Base-by-base conservation (phyloP, 2,888 invertebrate genomes). In the Pheosia gnoma region DNA sequence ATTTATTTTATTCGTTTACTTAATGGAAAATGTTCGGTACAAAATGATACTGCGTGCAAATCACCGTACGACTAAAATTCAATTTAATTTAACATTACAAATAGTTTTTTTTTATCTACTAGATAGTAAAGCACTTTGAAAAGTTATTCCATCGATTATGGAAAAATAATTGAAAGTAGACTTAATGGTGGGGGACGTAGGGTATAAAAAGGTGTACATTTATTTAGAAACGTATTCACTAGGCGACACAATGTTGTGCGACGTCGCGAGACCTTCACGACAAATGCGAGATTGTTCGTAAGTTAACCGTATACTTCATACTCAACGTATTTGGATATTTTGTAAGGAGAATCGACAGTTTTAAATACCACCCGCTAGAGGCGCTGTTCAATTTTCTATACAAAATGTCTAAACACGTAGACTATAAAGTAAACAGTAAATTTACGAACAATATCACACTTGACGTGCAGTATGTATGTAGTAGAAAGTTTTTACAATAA, bases 71-170 rank as follows among this genome's bases (percentile, higher is more conserved):
- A 83, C 89, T 91, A 91, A 81, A 88, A 79, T 87, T 87, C 86
- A 71, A 82, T 88, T 87, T 83, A 87, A 66, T 86, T 83, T 88
- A 91, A 91, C 86, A 89, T 91, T 93, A 92, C 88, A 89, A 89
- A 89, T 91, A 91, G 86, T 86, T 87, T 85, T 84, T 83, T 82
- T 78, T 86, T 90, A 91, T 86, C 88, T 91, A 92, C 90, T 89
- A 91, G 89, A 93, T 93, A 93, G 93, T 93, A 93, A 93, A 93
- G 93, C 93, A 93, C 93, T 93, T 93, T 88, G 90, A 92, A 91
- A 91, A 90, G 84, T 89, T 90, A 83, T 85, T 85, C 85, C 87
- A 88, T 85, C 75, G 70, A 74, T 69, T 72, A 84, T 87, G 88
- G 86, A 86, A 85, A 85, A 80, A 63, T 63, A 80, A 72, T 71